Conservation (phyloP, 2,113 vertebrate species). For the Phaethornis superciliosus region DNA sequence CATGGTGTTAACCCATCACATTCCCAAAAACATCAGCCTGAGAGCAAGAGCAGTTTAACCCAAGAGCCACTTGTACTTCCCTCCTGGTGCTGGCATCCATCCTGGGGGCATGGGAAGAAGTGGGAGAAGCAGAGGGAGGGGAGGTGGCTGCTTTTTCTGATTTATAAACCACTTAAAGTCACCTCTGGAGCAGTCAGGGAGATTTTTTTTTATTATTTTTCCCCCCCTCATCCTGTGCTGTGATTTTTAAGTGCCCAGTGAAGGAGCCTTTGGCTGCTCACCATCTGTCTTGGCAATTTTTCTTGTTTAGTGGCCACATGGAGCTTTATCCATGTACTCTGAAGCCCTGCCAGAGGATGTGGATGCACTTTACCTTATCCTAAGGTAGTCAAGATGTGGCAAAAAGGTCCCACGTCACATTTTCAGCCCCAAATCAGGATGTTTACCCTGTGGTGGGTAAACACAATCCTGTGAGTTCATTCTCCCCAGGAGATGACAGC, state of each 20-base stretch:
- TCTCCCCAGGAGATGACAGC: neutral
- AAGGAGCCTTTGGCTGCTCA: neutral
- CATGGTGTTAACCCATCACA: neutral
- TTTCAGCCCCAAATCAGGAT: neutral
- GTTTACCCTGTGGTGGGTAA: neutral
- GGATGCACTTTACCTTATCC: neutral
- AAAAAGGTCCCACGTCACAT: neutral
- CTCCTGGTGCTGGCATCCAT: neutral
- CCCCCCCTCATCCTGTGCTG: accelerated
- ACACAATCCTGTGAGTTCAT: neutral
- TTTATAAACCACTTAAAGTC: neutral
- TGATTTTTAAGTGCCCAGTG: neutral
- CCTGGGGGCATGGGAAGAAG: neutral
- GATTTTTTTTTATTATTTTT: neutral
- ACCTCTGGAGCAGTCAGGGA: neutral
- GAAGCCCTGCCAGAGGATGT: neutral
- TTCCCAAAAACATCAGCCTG: neutral
- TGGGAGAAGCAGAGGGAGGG: accelerated
- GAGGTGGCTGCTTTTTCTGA: neutral
- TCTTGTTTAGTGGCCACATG: neutral
- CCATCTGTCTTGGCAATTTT: neutral
- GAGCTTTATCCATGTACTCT: accelerated
- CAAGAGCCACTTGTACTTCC: neutral
- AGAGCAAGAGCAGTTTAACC: neutral
- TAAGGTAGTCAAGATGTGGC: accelerated